Base-by-base conservation (phyloP, 2,888 invertebrate species). In the Ectemnius continuus region DNA sequence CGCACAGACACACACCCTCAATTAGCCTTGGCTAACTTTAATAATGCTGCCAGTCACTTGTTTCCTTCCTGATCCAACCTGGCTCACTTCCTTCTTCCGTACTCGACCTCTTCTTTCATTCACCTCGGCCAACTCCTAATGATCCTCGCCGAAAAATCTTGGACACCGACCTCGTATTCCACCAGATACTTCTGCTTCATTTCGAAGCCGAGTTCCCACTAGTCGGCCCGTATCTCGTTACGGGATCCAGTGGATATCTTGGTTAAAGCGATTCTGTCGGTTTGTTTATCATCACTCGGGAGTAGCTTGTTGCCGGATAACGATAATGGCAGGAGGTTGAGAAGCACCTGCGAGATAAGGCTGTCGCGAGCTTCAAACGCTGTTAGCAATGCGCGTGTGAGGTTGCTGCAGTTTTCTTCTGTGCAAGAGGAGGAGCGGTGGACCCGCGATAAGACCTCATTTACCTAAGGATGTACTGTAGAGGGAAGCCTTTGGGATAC, bases 1-100 rank as follows among this genome's bases (percentile, higher is more conserved):
- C 4, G 5, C 36, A 36, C 36, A 36, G 36, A 36, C 36, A 36
- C 36, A 36, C 36, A 36, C 36, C 5, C 36, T 83, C 77, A 82
- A 82, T 82, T 76, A 78, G 72, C 13, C 67, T 74, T 64, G 75
- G 73, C 75, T 74, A 82, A 83, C 81, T 84, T 86, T 82, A 86
- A 85, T 85, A 83, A 86, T 79, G 3, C 2, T 23, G 23, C 23
- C 2, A 23, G 23, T 23, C 3, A 23, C 23, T 23, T 23, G 3
- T 23, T 23, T 23, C 23, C 23, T 23, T 23, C 23, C 23, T 23
- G 1, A 3, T 23, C 23, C 23, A 23, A 23, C 23, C 23, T 23
- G 23, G 23, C 23, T 23, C 23, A 23, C 23, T 23, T 23, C 78
- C 82, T 74, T 45, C 71, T 73, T 72, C 52, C 69, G 74, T 75